Conservation (phyloP, 2,797 vertebrate species). For the Pseudotriccus pelzelni region DNA sequence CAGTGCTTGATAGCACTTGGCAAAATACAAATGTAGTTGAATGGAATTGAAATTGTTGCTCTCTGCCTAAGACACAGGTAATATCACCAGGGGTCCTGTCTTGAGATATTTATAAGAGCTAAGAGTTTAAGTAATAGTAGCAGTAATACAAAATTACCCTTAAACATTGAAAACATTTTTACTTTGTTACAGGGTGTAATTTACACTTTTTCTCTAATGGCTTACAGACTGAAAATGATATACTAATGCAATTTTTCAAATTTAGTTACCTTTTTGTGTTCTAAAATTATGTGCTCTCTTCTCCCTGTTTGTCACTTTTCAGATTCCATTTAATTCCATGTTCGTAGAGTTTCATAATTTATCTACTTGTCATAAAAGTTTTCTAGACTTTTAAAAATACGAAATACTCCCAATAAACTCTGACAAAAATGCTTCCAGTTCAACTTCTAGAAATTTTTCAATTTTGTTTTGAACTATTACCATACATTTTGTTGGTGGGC, state of each 20-base stretch:
- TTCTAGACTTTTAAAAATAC: constrained; percentile 74
- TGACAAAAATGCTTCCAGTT: constrained; percentile 75
- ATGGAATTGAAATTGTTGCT: constrained; percentile 95
- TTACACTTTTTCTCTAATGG: constrained; percentile 84
- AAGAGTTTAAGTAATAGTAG: constrained; percentile 97
- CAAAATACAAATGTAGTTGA: constrained; percentile 94
- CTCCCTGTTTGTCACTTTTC: constrained; percentile 80
- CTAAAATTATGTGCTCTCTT: constrained; percentile 81
- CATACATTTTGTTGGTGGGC: constrained; percentile 50
- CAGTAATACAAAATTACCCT: constrained; percentile 96
- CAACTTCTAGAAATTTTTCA: constrained; percentile 79
- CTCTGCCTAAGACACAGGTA: constrained; percentile 91
- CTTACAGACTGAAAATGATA: constrained; percentile 82
- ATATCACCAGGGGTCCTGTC: constrained; percentile 93
- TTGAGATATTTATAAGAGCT: constrained; percentile 94
- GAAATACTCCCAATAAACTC: constrained; percentile 75
- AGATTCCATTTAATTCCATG: constrained; percentile 78
- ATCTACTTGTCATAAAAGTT: constrained; percentile 81
- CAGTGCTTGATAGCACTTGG: constrained; percentile 84
- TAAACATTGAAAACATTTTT: constrained; percentile 93
- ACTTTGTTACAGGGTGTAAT: constrained; percentile 87
- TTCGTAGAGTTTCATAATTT: constrained; percentile 77
- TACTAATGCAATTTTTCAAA: constrained; percentile 86
- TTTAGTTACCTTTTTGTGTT: constrained; percentile 80
- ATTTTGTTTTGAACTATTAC: constrained; percentile 75